A percentile compares a stretch with the other conserved stretches of the same genome.
phyloP scores from a whole-genome alignment of 1,140 invertebrate species.

The Drosophila kepulauana region DNA sequence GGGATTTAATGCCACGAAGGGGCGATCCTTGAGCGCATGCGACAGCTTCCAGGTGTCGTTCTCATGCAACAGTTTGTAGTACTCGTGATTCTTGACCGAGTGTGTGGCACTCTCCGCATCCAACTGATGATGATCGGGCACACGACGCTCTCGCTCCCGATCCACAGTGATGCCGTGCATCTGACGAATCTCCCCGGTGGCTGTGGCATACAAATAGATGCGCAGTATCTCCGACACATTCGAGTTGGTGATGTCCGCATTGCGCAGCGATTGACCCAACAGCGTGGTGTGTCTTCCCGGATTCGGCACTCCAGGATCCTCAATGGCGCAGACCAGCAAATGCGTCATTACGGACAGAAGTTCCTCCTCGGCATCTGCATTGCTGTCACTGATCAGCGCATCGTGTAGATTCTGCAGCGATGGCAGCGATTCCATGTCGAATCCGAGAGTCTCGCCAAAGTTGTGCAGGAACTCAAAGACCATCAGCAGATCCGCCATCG shows the following conservation, averaged over 20 bases:
- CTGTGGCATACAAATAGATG: conserved; percentile 94
- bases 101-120: conserved; percentile 87
- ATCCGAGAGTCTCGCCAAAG: conserved; percentile 96
- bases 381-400: conserved; percentile 91
- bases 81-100: conserved; percentile 90
- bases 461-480: conserved; percentile 98
- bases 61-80: conserved; percentile 91
- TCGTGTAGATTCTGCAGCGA: conserved; percentile 94
- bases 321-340: conserved; percentile 95
- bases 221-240: conserved; percentile 96
- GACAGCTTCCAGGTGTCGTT: conserved; percentile 90
- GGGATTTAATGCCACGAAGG: conserved; percentile 94
- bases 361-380: conserved; percentile 93
- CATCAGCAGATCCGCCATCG: conserved; percentile 96
- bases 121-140: conserved; percentile 92
- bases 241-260: conserved; percentile 95
- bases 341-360: conserved; percentile 95
- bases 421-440: conserved; percentile 95
- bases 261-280: conserved; percentile 94
- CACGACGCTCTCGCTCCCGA: conserved; percentile 90
- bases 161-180: conserved; percentile 91
- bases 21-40: conserved; percentile 91
- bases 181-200: conserved; percentile 93
- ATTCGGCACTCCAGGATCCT: conserved; percentile 97
- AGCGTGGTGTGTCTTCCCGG: conserved; percentile 94